These are phyloP conservation scores for Acipenser oxyrinchus DNA, from an alignment of 2,797 vertebrate species.

Conservation along the genomic window DNA sequence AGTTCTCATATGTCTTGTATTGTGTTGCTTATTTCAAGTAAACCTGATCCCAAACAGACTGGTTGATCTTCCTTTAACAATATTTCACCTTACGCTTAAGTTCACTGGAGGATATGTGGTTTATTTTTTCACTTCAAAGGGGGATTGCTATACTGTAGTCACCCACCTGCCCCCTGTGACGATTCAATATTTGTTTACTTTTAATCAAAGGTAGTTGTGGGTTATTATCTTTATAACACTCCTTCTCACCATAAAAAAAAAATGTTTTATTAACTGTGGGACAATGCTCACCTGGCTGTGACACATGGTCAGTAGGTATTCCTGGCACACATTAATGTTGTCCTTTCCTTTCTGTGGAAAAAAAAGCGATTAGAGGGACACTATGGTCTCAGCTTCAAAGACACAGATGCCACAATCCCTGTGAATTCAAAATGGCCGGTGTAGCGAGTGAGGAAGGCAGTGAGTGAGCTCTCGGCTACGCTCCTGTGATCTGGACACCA, in stretches of 20 bases:
- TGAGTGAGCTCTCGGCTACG: slow-evolving; percentile 22
- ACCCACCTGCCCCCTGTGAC: too few relatives aligned
- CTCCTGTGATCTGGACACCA: slow-evolving; percentile 26
- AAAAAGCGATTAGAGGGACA: slow-evolving; percentile 35
- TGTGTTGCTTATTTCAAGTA: too few relatives aligned
- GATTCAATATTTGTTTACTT: too few relatives aligned
- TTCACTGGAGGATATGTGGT: too few relatives aligned
- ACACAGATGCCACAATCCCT: neutral
- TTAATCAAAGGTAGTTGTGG: too few relatives aligned
- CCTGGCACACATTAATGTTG: slow-evolving; percentile 29
- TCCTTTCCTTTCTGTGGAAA: slow-evolving; percentile 35
- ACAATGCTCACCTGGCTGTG: neutral
- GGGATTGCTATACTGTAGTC: too few relatives aligned
- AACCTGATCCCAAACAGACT: too few relatives aligned
- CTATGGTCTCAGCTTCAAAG: neutral
- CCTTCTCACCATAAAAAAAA: neutral
- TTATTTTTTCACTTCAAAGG: too few relatives aligned
- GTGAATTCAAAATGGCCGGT: neutral
- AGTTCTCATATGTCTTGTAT: too few relatives aligned
- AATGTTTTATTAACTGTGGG: neutral
- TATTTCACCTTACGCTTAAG: too few relatives aligned
- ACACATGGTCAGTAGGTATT: neutral
- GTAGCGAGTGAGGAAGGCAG: slow-evolving; percentile 5
- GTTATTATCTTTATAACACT: too few relatives aligned
- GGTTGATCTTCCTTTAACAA: too few relatives aligned